Evolutionary conservation across 92 coral and sea anemone genomes (phyloP), one percentile per base, ranked within the genome.

Genomic region (Porites lobata): DNA sequence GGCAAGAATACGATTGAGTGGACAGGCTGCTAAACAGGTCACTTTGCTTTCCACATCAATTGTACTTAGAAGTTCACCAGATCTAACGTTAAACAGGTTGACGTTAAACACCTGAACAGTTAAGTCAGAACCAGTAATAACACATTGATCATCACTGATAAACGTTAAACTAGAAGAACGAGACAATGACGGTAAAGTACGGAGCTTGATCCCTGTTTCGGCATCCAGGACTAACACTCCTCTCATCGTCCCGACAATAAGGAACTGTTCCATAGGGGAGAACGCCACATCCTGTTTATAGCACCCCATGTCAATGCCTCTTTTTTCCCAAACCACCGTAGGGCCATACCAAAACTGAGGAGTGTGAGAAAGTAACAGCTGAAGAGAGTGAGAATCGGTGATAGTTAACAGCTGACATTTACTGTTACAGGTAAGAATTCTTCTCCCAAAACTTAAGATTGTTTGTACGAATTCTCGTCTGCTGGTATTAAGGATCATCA

Each of bases 141-240:
- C 59, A 51, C 59, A 72, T 22, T 80, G 75, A 65, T 80, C 74
- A 8, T 68, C 85, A 80, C 76, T 68, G 21, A 80, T 14, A 53
- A 80, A 80, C 43, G 12, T 56, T 32, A 32, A 32, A 54, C 32
- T 57, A 7, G 10, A 54, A 8, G 58, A 12, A 1, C 58, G 58
- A 8, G 9, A 12, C 9, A 54, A 50, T 51, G 8, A 19, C 2
- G 22, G 1, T 21, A 80, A 51, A 2, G 43, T 14, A 20, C 24
- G 65, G 7, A 80, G 29, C 15, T 62, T 66, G 50, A 14, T 52
- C 24, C 85, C 85, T 67, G 85, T 51, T 26, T 12, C n/a, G 51
- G 76, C 53, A 67, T 69, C 75, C 8, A 80, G 75, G 22, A 80
- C 72, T 9, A 9, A 18, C 22, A 21, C 65, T 7, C n/a, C 58